Evolutionary conservation across 1,140 invertebrate genomes (phyloP).

Genomic region (Fragariocoptes setiger): DNA sequence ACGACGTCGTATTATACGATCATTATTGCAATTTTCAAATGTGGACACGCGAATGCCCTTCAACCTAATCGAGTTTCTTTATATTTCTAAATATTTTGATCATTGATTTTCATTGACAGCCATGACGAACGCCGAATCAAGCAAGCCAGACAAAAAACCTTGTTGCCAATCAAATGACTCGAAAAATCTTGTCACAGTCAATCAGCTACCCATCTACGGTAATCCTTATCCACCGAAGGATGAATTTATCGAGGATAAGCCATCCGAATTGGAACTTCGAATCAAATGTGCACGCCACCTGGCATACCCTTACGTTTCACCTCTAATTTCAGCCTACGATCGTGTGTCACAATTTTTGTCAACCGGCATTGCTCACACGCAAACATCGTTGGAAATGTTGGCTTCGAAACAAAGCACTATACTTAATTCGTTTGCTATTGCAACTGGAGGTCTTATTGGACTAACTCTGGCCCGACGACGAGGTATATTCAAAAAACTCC

Average conservation of each 20-base stretch:
- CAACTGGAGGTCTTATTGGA: slow-evolving; percentile 2
- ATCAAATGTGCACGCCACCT: not conserved
- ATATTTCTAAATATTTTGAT: no score
- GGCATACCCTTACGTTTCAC: not conserved
- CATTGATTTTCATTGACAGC: no score
- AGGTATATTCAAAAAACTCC: slow-evolving; percentile 5
- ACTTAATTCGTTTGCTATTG: slow-evolving; percentile 2
- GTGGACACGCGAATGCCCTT: no score
- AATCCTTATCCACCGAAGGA: slow-evolving; percentile 5
- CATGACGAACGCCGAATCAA: not conserved
- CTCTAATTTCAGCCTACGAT: not conserved
- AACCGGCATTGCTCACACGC: not conserved
- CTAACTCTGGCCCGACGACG: slow-evolving; percentile 1
- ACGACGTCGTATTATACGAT: no score
- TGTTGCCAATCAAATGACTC: not conserved
- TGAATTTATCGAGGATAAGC: not conserved
- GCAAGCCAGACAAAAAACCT: not conserved
- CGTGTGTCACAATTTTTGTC: not conserved
- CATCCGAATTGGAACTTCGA: not conserved
- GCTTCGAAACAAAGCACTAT: not conserved
- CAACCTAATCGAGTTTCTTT: no score
- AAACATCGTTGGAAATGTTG: not conserved
- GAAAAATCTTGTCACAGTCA: not conserved
- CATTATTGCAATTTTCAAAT: no score
- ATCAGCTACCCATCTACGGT: slow-evolving; percentile 3